Percentiles rank a stretch among this genome's conserved stretches.
These are phyloP conservation scores for Danaus plexippus DNA, from an alignment of 1,140 invertebrate genomes.

Conservation along the genomic window DNA sequence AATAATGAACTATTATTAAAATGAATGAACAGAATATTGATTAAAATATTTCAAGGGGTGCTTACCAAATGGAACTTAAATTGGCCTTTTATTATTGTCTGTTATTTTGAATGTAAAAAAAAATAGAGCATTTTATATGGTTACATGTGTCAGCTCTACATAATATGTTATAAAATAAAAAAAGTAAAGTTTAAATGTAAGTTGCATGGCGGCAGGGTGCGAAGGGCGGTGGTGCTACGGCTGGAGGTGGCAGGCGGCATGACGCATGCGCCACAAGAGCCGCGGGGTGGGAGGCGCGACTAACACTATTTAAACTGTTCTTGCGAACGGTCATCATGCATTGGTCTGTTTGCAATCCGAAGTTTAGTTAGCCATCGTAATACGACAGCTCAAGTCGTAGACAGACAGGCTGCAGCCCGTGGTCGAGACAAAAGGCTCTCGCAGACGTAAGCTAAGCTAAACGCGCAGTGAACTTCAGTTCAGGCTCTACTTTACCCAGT, in stretches of 20 bases:
- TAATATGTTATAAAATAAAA: neutral
- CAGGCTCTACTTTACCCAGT: slow-evolving; percentile 52
- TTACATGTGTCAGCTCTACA: neutral
- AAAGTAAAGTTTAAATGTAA: no score
- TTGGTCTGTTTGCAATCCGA: slow-evolving; percentile 72
- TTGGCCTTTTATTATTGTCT: no score
- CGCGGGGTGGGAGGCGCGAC: slow-evolving; percentile 57
- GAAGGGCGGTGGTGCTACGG: slow-evolving; percentile 20
- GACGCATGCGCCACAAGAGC: slow-evolving; percentile 63
- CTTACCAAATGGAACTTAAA: no score
- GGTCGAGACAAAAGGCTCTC: slow-evolving; percentile 67
- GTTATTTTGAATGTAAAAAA: no score
- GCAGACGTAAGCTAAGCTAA: slow-evolving; percentile 69
- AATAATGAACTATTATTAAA: no score
- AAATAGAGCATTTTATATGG: no score
- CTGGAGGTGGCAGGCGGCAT: slow-evolving; percentile 17
- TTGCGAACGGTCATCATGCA: slow-evolving; percentile 68
- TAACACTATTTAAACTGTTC: slow-evolving; percentile 72
- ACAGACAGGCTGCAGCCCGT: slow-evolving; percentile 71
- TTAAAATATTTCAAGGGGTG: no score
- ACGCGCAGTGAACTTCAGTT: slow-evolving; percentile 66
- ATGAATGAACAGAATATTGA: no score
- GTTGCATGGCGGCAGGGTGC: slow-evolving; percentile 8
- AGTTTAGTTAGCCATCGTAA: slow-evolving; percentile 70
- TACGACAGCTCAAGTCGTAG: slow-evolving; percentile 66